Evolutionary conservation across 2,113 vertebrate genomes (phyloP).

Genomic region (Phrynosoma platyrhinos): DNA sequence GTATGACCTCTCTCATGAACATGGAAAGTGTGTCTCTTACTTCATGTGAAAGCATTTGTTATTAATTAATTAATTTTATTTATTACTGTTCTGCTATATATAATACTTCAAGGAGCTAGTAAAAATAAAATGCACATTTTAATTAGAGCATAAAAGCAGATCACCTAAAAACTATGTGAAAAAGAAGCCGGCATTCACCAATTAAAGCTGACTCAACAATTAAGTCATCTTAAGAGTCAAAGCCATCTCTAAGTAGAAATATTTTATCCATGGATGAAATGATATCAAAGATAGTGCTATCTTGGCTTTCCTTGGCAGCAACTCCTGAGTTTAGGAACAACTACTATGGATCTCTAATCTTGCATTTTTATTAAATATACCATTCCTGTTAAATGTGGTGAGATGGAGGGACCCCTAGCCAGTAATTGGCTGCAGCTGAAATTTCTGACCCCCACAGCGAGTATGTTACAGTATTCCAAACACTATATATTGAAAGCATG

Average conservation of each 20-base stretch:
- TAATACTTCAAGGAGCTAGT: not conserved
- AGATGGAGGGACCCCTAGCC: too few relatives aligned
- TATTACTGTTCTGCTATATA: not conserved
- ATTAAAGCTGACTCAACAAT: too few relatives aligned
- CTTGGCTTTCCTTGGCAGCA: not conserved
- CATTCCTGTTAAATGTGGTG: not conserved
- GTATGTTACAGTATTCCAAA: not conserved
- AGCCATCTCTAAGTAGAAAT: not conserved
- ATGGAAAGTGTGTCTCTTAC: not conserved
- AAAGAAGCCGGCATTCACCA: not conserved
- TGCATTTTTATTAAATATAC: not conserved
- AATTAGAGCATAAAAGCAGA: not conserved
- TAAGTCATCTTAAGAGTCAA: not conserved
- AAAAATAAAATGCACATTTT: not conserved
- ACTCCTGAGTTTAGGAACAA: not conserved
- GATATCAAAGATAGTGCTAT: not conserved
- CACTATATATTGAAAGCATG: not conserved
- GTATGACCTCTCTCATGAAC: not conserved
- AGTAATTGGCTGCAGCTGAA: not conserved
- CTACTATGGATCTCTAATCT: not conserved
- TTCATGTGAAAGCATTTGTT: not conserved
- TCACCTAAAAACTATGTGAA: not conserved
- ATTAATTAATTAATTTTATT: not conserved
- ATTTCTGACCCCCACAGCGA: not conserved
- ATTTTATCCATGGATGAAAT: not conserved